Evolutionary conservation across 2,888 invertebrate genomes (phyloP).

Genomic region (Caenorhabditis japonica): DNA sequence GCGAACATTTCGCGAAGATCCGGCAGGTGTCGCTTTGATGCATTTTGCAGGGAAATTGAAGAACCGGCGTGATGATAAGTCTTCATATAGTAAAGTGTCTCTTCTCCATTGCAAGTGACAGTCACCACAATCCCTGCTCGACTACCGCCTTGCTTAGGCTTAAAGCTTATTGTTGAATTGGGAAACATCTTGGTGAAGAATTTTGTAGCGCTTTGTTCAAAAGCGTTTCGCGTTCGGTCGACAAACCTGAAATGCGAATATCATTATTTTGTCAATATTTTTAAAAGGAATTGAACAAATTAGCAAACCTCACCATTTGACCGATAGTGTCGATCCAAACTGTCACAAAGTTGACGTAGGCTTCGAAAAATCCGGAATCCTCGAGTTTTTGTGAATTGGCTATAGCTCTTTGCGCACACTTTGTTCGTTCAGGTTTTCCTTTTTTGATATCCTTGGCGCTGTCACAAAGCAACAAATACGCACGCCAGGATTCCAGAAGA

Average conservation of each 20-base stretch:
- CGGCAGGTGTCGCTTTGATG: slow-evolving; percentile 43
- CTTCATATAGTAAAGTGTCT: slow-evolving; percentile 45
- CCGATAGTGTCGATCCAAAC: slow-evolving; percentile 40
- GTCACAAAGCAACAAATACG: slow-evolving; percentile 20
- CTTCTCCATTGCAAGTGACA: slow-evolving; percentile 35
- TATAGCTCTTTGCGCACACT: slow-evolving; percentile 40
- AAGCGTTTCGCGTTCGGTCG: slow-evolving; percentile 35
- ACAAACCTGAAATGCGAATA: slow-evolving; percentile 43
- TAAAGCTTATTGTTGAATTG: slow-evolving; percentile 38
- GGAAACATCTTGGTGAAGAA: slow-evolving; percentile 46
- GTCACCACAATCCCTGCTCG: slow-evolving; percentile 42
- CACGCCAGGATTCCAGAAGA: slow-evolving; percentile 23
- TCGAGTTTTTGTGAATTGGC: slow-evolving; percentile 36
- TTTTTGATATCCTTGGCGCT: slow-evolving; percentile 20
- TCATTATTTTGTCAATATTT: slow-evolving; percentile 46
- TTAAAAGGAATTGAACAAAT: slow-evolving; percentile 31
- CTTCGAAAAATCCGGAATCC: slow-evolving; percentile 46
- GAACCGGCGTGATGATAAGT: slow-evolving; percentile 51
- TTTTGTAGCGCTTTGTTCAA: slow-evolving; percentile 46
- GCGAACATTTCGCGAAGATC: slow-evolving; percentile 55
- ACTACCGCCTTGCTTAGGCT: slow-evolving; percentile 42
- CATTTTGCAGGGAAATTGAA: slow-evolving; percentile 44
- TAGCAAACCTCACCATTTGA: slow-evolving; percentile 50
- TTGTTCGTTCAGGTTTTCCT: slow-evolving; percentile 28
- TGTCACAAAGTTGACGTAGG: slow-evolving; percentile 22